phyloP scores from a whole-genome alignment of 2,113 vertebrate species.

The Anguilla japonica region DNA sequence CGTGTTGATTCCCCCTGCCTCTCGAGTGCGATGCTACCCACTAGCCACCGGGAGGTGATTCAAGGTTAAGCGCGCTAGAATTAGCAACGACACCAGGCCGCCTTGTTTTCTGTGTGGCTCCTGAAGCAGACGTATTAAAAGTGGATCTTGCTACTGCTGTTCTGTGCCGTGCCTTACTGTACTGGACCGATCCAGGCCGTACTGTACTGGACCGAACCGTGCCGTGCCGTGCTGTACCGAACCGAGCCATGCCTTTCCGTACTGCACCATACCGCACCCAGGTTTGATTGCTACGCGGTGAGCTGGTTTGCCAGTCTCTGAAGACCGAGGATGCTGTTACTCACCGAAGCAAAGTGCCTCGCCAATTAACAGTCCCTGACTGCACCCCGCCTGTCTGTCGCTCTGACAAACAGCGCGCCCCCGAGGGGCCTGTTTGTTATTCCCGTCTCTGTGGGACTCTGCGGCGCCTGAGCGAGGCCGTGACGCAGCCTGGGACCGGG shows the following conservation, averaged over 20 bases:
- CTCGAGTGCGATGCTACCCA: not conserved
- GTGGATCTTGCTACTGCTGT: slow-evolving; percentile 13
- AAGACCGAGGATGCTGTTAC: not conserved
- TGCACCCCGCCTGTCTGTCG: not conserved
- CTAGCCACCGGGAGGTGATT: not conserved
- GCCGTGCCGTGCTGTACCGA: too few species aligned
- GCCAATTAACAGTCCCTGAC: not conserved
- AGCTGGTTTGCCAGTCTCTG: not conserved
- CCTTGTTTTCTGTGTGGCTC: not conserved
- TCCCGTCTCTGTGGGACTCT: not conserved
- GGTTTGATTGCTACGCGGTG: not conserved
- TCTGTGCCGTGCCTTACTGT: not conserved
- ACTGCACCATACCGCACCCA: not conserved
- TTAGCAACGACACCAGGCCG: not conserved
- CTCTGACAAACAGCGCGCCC: not conserved
- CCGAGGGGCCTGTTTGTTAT: not conserved
- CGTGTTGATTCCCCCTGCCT: too few species aligned
- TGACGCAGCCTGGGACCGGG: not conserved
- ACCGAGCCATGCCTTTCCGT: too few species aligned
- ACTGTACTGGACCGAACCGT: not conserved
- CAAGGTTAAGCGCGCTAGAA: slow-evolving; percentile 9
- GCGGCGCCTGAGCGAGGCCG: slow-evolving; percentile 14
- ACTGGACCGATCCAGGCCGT: too few species aligned
- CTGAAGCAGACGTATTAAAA: slow-evolving; percentile 6
- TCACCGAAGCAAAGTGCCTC: slow-evolving; percentile 1